Conservation (phyloP, 2,797 vertebrate genomes). For the Notolabrus celidotus region DNA sequence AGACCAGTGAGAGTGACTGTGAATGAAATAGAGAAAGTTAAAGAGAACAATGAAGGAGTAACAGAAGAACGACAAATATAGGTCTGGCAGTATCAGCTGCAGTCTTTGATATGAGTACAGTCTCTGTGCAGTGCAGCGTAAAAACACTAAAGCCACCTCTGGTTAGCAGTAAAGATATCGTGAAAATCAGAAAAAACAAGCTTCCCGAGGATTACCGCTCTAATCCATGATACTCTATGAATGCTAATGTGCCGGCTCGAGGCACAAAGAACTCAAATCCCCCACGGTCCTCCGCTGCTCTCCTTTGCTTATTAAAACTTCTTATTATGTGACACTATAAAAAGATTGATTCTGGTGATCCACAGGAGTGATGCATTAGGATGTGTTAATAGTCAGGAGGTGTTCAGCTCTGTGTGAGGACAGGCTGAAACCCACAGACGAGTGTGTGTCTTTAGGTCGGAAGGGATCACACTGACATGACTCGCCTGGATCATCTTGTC, state of each 20-base stretch:
- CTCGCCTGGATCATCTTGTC: conserved; percentile 28
- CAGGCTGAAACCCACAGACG: conserved; percentile 12
- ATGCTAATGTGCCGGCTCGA: conserved; percentile 64
- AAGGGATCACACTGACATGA: conserved; percentile 19
- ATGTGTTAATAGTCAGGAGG: conserved; percentile 37
- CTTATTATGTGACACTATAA: conserved; percentile 48
- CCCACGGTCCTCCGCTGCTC: conserved; percentile 43
- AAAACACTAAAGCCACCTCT: conserved; percentile 45
- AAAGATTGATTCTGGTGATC: conserved; percentile 52
- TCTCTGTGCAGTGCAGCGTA: conserved; percentile 21
- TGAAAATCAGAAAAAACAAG: conserved; percentile 55
- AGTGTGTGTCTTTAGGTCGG: conserved; percentile 32
- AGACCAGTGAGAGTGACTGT: not conserved
- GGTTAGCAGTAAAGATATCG: conserved; percentile 57
- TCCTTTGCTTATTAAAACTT: conserved; percentile 54
- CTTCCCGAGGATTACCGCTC: conserved; percentile 61
- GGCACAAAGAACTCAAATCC: conserved; percentile 59
- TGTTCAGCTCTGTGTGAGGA: conserved; percentile 25
- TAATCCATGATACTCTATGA: conserved; percentile 64
- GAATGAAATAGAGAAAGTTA: not conserved
- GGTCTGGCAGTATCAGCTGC: not conserved
- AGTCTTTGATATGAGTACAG: conserved; percentile 28
- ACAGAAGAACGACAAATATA: not conserved
- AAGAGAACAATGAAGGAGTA: not conserved
- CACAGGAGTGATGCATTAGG: conserved; percentile 42